Evolutionary conservation across 2,888 invertebrate genomes (phyloP).

Genomic region (Eupeodes latifasciatus): DNA sequence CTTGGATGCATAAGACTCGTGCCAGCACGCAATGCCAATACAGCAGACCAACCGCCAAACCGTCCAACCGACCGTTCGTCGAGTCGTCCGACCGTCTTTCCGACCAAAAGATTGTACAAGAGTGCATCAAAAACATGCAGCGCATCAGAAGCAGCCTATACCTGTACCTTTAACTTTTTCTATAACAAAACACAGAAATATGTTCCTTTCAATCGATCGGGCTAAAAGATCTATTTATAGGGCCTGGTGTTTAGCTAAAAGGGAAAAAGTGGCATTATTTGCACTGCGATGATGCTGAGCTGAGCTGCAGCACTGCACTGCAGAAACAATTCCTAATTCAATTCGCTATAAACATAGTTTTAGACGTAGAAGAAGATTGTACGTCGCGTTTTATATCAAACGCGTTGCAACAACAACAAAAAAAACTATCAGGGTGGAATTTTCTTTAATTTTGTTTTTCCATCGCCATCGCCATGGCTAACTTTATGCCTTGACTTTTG

Average conservation of each 20-base stretch:
- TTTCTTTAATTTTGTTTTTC: constrained; percentile 47
- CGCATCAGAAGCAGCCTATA: constrained; percentile 3
- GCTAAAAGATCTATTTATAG: constrained; percentile 71
- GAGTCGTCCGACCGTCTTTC: too few relatives aligned
- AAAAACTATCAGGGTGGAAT: constrained; percentile 21
- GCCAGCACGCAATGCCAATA: constrained; percentile 68
- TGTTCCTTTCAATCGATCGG: constrained; percentile 61
- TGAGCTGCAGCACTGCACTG: neutral
- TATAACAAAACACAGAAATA: constrained; percentile 4
- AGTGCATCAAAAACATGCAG: constrained; percentile 41
- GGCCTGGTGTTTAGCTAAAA: constrained; percentile 51
- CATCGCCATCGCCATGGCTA: neutral
- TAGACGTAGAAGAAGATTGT: too few relatives aligned
- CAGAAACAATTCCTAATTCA: constrained; percentile 62
- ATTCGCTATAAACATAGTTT: neutral
- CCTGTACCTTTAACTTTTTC: too few relatives aligned
- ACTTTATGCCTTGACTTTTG: neutral
- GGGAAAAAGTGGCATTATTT: constrained; percentile 52
- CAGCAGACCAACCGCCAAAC: neutral
- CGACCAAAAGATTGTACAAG: constrained; percentile 40
- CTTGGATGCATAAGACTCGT: constrained; percentile 57
- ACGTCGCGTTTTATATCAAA: too few relatives aligned
- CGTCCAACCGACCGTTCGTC: too few relatives aligned
- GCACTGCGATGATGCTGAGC: neutral
- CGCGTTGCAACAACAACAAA: too few relatives aligned